A percentile compares a stretch with the other conserved stretches of the same genome.
These are phyloP conservation scores for Episyrphus balteatus DNA, from an alignment of 1,140 invertebrate genomes.

Conservation along the genomic window DNA sequence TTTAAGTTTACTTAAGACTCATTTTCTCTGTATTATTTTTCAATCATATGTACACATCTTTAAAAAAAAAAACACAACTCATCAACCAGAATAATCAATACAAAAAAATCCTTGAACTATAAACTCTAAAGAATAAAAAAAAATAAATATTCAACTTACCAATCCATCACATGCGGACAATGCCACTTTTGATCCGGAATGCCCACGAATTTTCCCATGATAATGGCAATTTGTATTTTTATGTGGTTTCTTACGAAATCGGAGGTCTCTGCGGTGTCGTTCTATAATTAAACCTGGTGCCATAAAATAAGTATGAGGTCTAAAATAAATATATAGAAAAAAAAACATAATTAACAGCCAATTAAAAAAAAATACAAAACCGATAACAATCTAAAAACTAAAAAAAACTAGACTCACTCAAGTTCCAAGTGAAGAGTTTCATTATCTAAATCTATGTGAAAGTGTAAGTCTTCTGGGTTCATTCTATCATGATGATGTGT, in stretches of 20 bases:
- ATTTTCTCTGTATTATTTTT: no score
- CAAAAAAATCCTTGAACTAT: no score
- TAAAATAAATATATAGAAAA: slow-evolving; percentile 21
- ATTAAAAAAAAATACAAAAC: neutral
- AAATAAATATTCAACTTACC: slow-evolving; percentile 47
- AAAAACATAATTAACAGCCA: neutral
- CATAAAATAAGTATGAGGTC: slow-evolving; percentile 54
- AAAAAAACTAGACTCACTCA: slow-evolving; percentile 12
- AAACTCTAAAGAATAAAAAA: no score
- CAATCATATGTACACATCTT: no score
- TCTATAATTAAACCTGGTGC: slow-evolving; percentile 59
- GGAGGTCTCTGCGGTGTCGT: slow-evolving; percentile 44
- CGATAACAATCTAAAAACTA: no score
- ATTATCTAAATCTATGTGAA: slow-evolving; percentile 43
- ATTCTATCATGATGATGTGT: slow-evolving; percentile 37
- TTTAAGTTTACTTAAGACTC: no score
- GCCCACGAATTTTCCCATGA: slow-evolving; percentile 56
- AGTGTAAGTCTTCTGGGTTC: slow-evolving; percentile 38
- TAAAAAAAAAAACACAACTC: no score
- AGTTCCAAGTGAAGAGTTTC: slow-evolving; percentile 44
- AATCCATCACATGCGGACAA: slow-evolving; percentile 71
- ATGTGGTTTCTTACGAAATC: slow-evolving; percentile 41
- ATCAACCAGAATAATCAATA: no score
- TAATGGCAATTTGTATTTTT: slow-evolving; percentile 56
- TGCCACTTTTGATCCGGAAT: slow-evolving; percentile 54